phyloP scores from a whole-genome alignment of 2,888 invertebrate genomes.

The Pheosia gnoma region DNA sequence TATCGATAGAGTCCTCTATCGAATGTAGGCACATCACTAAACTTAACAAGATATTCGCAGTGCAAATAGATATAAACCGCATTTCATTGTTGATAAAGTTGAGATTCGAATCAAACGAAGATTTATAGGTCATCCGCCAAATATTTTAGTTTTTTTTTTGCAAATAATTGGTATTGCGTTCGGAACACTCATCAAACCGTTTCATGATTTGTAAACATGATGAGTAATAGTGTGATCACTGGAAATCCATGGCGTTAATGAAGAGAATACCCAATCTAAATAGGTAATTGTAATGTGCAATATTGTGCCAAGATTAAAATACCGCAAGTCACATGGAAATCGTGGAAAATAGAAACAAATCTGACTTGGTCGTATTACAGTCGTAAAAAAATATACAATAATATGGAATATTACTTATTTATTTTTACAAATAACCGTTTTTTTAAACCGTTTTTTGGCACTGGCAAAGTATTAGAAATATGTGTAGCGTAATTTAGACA shows the following conservation, averaged over 20 bases:
- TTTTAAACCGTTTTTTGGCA: not conserved
- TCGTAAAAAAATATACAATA: not conserved
- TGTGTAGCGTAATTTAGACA: not conserved
- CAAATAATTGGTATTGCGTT: conserved; percentile 46
- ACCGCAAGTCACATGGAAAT: conserved; percentile 23
- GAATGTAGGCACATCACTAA: conserved; percentile 47
- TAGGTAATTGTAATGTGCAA: conserved; percentile 31
- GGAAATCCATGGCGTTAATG: conserved; percentile 34
- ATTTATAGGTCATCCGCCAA: conserved; percentile 50
- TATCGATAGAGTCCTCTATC: conserved; percentile 70
- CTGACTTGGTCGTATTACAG: not conserved
- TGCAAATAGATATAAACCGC: conserved; percentile 35
- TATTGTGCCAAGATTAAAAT: conserved; percentile 37
- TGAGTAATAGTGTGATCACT: conserved; percentile 26
- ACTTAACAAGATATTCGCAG: conserved; percentile 44
- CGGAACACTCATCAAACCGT: conserved; percentile 45
- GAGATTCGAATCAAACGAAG: conserved; percentile 37
- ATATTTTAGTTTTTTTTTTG: conserved; percentile 55
- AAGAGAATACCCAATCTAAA: conserved; percentile 25
- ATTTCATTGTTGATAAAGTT: conserved; percentile 41
- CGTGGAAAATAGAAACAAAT: conserved; percentile 19
- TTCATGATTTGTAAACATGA: conserved; percentile 36
- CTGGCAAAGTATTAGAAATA: not conserved
- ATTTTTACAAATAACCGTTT: not conserved
- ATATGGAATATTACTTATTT: not conserved